phyloP scores from a whole-genome alignment of 2,113 vertebrate species.

The Aptenodytes patagonicus region DNA sequence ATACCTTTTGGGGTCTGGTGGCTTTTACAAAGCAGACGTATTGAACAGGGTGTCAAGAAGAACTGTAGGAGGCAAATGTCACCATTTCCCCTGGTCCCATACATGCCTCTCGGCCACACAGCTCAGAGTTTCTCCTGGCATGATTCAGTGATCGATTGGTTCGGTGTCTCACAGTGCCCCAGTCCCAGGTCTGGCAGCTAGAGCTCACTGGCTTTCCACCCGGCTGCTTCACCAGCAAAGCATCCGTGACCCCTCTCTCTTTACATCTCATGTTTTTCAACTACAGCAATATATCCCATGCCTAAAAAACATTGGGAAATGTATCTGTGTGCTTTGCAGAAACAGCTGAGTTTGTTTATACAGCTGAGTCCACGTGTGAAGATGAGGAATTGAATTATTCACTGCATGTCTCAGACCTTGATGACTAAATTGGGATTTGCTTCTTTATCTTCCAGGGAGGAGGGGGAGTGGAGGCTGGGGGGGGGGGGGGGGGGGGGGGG shows the following conservation, averaged over 20 bases:
- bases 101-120: fast-evolving
- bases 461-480: not conserved
- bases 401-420: slow-evolving; percentile 43
- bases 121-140: not conserved
- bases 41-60: not conserved
- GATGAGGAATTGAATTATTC: slow-evolving; percentile 64
- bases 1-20: not conserved
- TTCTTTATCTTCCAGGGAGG: slow-evolving; percentile 40
- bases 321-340: not conserved
- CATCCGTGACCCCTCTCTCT: not conserved
- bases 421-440: slow-evolving; percentile 65
- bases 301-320: not conserved
- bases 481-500: not conserved
- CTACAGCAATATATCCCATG: not conserved
- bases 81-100: not conserved
- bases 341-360: slow-evolving; percentile 43
- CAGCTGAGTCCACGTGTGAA: slow-evolving; percentile 27
- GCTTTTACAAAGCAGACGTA: not conserved
- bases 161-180: not conserved
- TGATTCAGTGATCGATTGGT: not conserved
- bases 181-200: not conserved
- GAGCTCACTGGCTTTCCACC: not conserved
- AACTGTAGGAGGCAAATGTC: not conserved
- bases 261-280: not conserved
- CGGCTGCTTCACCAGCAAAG: not conserved